Conservation (phyloP, 2,888 invertebrate genomes). For the Nymphalis polychloros region DNA sequence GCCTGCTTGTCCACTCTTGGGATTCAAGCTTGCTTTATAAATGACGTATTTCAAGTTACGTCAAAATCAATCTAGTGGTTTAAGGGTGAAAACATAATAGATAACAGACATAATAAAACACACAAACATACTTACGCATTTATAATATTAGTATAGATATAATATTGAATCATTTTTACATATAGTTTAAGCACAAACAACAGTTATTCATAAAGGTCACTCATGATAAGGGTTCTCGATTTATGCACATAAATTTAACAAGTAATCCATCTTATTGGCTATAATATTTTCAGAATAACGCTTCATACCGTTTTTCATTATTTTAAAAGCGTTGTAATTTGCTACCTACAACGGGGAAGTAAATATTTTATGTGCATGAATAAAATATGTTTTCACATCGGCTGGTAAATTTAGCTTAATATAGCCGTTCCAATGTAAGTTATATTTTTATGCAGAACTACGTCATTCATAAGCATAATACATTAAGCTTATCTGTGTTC, state of each 20-base stretch:
- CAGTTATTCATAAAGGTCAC: conserved; percentile 6
- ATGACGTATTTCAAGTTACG: too few relatives aligned
- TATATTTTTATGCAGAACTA: conserved; percentile 4
- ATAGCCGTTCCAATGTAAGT: conserved; percentile 11
- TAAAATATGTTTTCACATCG: conserved; percentile 33
- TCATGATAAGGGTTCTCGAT: conserved; percentile 1
- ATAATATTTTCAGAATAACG: conserved; percentile 28
- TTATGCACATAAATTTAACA: conserved; percentile 34
- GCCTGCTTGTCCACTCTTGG: too few relatives aligned
- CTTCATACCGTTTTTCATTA: conserved; percentile 38
- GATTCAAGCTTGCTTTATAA: too few relatives aligned
- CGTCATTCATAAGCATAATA: background rate
- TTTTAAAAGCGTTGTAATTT: conserved; percentile 42
- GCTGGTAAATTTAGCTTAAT: conserved; percentile 29
- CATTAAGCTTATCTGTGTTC: background rate
- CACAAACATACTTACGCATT: too few relatives aligned
- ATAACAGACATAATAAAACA: too few relatives aligned
- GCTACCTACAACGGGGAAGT: conserved; percentile 35
- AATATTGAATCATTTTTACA: too few relatives aligned
- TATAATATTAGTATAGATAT: too few relatives aligned
- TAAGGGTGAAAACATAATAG: too few relatives aligned
- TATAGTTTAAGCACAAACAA: background rate
- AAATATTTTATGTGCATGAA: conserved; percentile 42
- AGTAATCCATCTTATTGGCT: conserved; percentile 27
- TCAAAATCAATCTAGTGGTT: too few relatives aligned